Percentiles rank a stretch among this genome's conserved stretches.
phyloP scores from a whole-genome alignment of 2,113 vertebrate genomes.

The Cygnus atratus region DNA sequence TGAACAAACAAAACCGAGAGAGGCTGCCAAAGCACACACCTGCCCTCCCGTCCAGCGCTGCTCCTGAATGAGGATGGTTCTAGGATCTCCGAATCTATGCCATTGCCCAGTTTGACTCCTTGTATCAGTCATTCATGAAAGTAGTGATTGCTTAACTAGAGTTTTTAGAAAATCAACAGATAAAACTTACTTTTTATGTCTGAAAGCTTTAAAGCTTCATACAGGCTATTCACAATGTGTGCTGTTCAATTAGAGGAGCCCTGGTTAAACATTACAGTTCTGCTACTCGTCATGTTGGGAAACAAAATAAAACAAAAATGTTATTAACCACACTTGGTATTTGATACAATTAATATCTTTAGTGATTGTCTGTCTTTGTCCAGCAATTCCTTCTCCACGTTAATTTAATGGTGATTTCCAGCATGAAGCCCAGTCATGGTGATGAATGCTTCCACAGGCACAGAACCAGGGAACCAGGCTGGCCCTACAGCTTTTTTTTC shows the following conservation, averaged over 20 bases:
- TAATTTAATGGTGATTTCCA: not conserved
- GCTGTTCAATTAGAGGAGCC: not conserved
- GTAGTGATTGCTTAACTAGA: not conserved
- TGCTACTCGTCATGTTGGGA: not conserved
- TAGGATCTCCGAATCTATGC: not conserved
- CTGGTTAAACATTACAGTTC: slow-evolving; percentile 4
- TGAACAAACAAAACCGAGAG: not conserved
- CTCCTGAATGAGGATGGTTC: not conserved
- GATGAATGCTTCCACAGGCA: not conserved
- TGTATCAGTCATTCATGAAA: not conserved
- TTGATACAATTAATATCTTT: not conserved
- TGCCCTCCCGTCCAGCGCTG: not conserved
- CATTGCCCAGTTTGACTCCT: not conserved
- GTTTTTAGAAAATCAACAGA: not conserved
- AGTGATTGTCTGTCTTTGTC: not conserved
- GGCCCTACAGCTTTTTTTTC: not conserved
- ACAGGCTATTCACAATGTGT: not conserved
- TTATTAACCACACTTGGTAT: slow-evolving; percentile 1
- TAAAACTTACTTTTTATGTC: slow-evolving; percentile 1
- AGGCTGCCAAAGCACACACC: not conserved
- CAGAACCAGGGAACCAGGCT: not conserved
- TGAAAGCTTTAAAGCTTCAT: slow-evolving; percentile 11
- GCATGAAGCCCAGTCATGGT: accelerated
- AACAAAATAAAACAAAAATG: not conserved
- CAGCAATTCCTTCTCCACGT: not conserved